Evolutionary conservation across 2,888 invertebrate species (phyloP).

Genomic region (Leptogaster cylindrica): DNA sequence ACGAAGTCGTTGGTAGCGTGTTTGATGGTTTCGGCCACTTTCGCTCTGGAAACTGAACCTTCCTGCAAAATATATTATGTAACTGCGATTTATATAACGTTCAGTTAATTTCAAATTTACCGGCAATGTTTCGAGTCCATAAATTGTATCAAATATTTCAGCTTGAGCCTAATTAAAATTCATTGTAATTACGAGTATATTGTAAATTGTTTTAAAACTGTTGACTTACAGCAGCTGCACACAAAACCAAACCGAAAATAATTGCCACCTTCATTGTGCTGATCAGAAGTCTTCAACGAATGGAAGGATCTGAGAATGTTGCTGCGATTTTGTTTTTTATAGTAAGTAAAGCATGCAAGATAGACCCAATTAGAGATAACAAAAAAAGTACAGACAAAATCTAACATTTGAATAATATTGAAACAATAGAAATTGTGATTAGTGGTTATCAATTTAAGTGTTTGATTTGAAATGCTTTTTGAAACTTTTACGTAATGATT

Average conservation of each 20-base stretch:
- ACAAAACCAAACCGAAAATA: background rate
- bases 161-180: background rate
- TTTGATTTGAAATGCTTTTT: no score
- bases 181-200: background rate
- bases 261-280: slow-evolving; percentile 18
- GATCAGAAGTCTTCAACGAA: no score
- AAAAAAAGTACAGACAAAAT: no score
- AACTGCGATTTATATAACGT: background rate
- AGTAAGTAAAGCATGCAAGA: no score
- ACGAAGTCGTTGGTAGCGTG: background rate
- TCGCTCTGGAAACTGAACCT: background rate
- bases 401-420: no score
- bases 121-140: background rate
- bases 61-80: background rate
- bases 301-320: no score
- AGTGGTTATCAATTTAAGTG: no score
- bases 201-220: background rate
- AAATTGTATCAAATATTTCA: background rate
- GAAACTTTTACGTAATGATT: no score
- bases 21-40: slow-evolving; percentile 6
- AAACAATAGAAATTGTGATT: no score
- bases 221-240: slow-evolving; percentile 3
- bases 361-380: no score
- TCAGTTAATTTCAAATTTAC: background rate
- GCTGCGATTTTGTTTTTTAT: no score